Evolutionary conservation across 2,113 vertebrate species (phyloP).

Genomic region (Phalacrocorax aristotelis): DNA sequence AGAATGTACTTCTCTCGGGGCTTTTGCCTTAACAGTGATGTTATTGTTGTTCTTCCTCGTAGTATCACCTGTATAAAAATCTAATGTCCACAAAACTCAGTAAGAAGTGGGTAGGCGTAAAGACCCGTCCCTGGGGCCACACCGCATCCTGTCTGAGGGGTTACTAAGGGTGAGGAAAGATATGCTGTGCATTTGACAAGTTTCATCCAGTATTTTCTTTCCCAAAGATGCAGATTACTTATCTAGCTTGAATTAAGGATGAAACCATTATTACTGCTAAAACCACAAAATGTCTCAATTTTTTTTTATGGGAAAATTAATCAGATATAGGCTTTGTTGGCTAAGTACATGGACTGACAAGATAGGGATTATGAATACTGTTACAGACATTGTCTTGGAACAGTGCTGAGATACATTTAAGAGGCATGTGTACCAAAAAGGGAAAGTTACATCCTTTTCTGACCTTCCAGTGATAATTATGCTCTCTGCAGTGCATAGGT

Average conservation of each 20-base stretch:
- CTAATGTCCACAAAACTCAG: neutral
- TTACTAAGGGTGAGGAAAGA: neutral
- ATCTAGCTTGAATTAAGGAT: neutral
- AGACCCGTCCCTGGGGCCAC: too few relatives aligned
- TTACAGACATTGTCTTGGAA: neutral
- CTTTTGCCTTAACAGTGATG: neutral
- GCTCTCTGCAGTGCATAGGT: neutral
- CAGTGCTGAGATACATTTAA: neutral
- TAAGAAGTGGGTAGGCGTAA: neutral
- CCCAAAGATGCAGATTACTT: neutral
- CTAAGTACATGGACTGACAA: neutral
- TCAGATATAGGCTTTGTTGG: neutral
- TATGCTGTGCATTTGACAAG: neutral
- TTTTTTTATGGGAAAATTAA: neutral
- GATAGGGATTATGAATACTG: neutral
- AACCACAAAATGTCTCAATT: neutral
- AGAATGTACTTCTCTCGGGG: neutral
- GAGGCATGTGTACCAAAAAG: neutral
- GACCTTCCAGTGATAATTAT: neutral
- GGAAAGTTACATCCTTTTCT: neutral
- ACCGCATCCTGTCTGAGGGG: accelerated
- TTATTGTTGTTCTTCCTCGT: neutral
- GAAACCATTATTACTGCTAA: neutral
- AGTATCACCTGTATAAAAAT: neutral
- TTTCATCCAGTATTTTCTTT: neutral